A percentile compares a stretch with the other conserved stretches of the same genome.
Conservation (phyloP, 2,113 vertebrate species). For the Crotalus viridis region DNA sequence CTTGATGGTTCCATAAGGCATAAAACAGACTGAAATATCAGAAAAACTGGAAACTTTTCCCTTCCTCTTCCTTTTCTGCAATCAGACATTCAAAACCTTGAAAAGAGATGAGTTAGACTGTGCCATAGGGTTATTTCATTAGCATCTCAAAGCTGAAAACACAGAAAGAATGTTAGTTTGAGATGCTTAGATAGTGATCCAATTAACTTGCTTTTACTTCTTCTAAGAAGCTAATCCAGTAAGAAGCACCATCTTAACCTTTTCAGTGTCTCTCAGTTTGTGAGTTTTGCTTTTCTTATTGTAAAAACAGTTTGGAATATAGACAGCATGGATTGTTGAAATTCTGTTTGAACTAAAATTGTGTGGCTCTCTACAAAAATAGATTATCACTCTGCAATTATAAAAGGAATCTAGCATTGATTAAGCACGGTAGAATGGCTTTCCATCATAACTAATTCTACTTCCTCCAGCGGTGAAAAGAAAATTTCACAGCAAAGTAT, state of each 20-base stretch:
- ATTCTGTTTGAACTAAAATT: slow-evolving; percentile 5
- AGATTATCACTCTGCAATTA: neutral
- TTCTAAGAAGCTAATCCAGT: slow-evolving; percentile 16
- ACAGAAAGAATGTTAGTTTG: slow-evolving; percentile 17
- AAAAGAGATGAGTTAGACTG: neutral
- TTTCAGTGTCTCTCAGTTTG: neutral
- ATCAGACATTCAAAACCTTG: neutral
- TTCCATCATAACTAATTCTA: neutral
- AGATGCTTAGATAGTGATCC: slow-evolving; percentile 26
- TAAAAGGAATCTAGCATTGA: slow-evolving; percentile 1
- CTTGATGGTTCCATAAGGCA: neutral
- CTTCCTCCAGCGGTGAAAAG: neutral
- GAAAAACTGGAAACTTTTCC: neutral
- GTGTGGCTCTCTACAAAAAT: neutral
- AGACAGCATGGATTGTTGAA: neutral
- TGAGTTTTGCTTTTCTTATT: neutral
- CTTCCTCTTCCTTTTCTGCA: neutral
- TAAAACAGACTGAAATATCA: neutral
- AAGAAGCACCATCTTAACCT: slow-evolving; percentile 26
- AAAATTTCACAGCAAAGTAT: neutral
- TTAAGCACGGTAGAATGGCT: neutral
- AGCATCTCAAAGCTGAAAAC: slow-evolving; percentile 21
- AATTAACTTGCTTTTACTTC: slow-evolving; percentile 30
- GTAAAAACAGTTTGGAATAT: slow-evolving; percentile 6
- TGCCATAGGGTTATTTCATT: slow-evolving; percentile 16